Evolutionary conservation across 2,797 vertebrate genomes (phyloP), one percentile per base, ranked within the genome.

Genomic region (Melanitta fusca): DNA sequence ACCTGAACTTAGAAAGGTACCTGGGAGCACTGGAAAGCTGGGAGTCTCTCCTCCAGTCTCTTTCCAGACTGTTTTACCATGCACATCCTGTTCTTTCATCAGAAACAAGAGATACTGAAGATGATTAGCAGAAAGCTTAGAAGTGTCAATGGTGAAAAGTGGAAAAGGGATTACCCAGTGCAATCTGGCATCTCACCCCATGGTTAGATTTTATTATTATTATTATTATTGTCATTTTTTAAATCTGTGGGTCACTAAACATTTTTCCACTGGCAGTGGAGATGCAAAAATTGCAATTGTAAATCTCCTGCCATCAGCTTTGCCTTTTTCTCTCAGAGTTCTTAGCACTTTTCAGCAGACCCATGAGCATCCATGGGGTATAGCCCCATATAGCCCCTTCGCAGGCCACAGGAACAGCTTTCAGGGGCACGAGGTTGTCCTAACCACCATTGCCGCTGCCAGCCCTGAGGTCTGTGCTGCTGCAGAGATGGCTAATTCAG

Each of bases 391-490:
- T 49, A 49, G 11, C 21, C 21, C 36, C 18, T 41, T 22, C 0
- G 0, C 41, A 30, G 3, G 49, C 34, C 66, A 11, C 13, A 18
- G 0, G 5, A 12, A 38, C 13, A 39, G 21, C 25, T 83, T 28
- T 41, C 22, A n/a, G 0, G 1, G 28, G 30, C 30, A 32, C 21
- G 12, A 45, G 16, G 20, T 15, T 51, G n/a, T 43, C 51, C 56
- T 85, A 30, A 36, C 7, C 21, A 13, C 3, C 17, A 16, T 61
- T 2, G 0, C 47, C 8, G 39, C 71, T 61, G 47, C 54, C 60
- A 62, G 2, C 34, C 0, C 11, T 8, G 8, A 84, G 39, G 20
- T 34, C 64, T 1, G 0, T 18, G 2, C 28, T 51, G 34, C 20
- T 1, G 1, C 51, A 61, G 51, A 80, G 15, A 13, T 27, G 49